Percentiles rank a stretch among this genome's conserved stretches.
Conservation (phyloP, 2,888 invertebrate species). For the Pyrochroa serraticornis region DNA sequence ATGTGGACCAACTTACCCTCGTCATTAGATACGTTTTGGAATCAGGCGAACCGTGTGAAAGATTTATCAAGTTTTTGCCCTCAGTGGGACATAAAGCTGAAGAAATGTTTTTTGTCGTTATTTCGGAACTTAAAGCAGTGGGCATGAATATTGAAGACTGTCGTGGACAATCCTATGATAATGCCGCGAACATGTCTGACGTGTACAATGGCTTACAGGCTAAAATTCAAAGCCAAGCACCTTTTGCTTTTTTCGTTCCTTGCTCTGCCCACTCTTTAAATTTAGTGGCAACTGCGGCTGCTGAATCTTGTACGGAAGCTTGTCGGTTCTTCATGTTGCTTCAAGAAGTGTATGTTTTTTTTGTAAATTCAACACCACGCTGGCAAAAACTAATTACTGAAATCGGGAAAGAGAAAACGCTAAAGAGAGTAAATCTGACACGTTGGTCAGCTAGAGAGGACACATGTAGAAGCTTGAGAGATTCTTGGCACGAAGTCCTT, state of each 20-base stretch:
- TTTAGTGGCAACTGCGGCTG: constrained; percentile 32
- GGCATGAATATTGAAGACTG: constrained; percentile 33
- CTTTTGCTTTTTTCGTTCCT: constrained; percentile 41
- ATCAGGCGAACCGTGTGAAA: no score
- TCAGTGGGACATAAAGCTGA: no score
- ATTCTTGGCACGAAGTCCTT: constrained; percentile 32
- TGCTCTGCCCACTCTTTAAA: constrained; percentile 41
- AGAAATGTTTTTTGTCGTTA: constrained; percentile 41
- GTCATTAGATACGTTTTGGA: constrained; percentile 46
- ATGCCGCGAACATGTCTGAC: constrained; percentile 42
- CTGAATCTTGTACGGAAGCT: not conserved
- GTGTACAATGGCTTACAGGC: constrained; percentile 40
- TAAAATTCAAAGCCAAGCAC: constrained; percentile 37
- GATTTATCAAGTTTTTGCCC: no score
- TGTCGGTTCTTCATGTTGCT: not conserved
- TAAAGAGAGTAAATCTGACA: not conserved
- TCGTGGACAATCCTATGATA: constrained; percentile 41
- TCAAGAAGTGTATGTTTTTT: not conserved
- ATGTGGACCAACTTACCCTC: constrained; percentile 45
- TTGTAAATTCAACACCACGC: not conserved
- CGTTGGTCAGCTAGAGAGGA: constrained; percentile 12
- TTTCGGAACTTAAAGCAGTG: constrained; percentile 38
- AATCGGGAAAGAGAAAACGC: not conserved
- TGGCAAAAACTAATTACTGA: not conserved
- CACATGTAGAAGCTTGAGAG: constrained; percentile 12